phyloP scores from a whole-genome alignment of 2,888 invertebrate genomes.

The Merodon equestris region DNA sequence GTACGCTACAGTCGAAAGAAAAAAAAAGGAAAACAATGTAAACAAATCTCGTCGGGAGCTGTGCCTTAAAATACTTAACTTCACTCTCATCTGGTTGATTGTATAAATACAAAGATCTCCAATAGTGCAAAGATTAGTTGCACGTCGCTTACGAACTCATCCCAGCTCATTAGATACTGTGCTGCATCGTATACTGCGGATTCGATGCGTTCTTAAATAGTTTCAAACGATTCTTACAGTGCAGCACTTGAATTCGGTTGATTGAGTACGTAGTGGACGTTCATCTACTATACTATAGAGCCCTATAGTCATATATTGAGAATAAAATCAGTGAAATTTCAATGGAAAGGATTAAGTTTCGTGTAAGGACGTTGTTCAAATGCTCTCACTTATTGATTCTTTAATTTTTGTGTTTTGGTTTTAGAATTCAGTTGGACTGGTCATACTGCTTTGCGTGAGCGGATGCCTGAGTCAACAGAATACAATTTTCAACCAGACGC shows the following conservation, averaged over 20 bases:
- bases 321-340: slow-evolving; percentile 6
- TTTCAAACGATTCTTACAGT: slow-evolving; percentile 35
- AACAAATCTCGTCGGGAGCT: slow-evolving; percentile 40
- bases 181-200: slow-evolving; percentile 49
- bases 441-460: slow-evolving; percentile 59
- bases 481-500: slow-evolving; percentile 73
- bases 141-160: slow-evolving; percentile 57
- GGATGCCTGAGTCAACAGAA: slow-evolving; percentile 71
- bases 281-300: background rate
- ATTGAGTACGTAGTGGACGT: slow-evolving; percentile 30
- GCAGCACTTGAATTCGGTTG: slow-evolving; percentile 51
- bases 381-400: background rate
- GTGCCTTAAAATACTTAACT: slow-evolving; percentile 62
- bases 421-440: slow-evolving; percentile 47
- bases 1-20: too few relatives aligned
- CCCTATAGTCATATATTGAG: too few relatives aligned
- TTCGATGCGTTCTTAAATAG: slow-evolving; percentile 65
- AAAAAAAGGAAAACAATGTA: slow-evolving; percentile 27
- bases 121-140: slow-evolving; percentile 69
- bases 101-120: slow-evolving; percentile 70
- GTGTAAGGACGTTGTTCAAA: slow-evolving; percentile 52
- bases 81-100: slow-evolving; percentile 59
- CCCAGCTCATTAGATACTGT: slow-evolving; percentile 64
- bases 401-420: slow-evolving; percentile 9
- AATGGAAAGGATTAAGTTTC: slow-evolving; percentile 70